Conservation (phyloP, 2,888 invertebrate species). For the Drosophila subquinaria region DNA sequence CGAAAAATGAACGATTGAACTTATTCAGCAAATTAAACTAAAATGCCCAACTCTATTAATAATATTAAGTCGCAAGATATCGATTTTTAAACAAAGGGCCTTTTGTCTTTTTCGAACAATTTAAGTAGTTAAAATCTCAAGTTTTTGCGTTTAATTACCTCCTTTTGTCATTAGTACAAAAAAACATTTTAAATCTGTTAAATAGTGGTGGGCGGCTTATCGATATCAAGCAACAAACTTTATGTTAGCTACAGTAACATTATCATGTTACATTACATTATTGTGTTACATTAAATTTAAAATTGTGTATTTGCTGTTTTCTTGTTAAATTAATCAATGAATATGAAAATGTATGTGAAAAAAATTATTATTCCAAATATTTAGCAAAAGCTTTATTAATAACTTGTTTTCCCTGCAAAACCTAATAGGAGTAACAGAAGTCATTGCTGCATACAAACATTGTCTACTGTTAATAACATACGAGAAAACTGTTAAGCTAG, state of each 20-base stretch:
- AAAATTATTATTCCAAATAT: neutral
- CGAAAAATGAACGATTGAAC: no score
- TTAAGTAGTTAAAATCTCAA: no score
- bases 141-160: no score
- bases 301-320: neutral
- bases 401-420: neutral
- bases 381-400: neutral
- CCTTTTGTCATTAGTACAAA: no score
- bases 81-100: no score
- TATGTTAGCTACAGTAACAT: neutral
- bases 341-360: no score
- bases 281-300: neutral
- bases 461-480: slow-evolving; percentile 23
- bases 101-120: no score
- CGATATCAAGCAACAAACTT: neutral
- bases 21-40: no score
- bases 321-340: neutral
- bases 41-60: no score
- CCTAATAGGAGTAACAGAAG: neutral
- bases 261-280: neutral
- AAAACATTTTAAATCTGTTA: no score
- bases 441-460: neutral
- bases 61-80: no score
- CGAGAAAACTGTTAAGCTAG: slow-evolving; percentile 17
- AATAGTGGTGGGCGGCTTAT: neutral